Conservation (phyloP, 2,113 vertebrate genomes). For the Neotoma lepida region DNA sequence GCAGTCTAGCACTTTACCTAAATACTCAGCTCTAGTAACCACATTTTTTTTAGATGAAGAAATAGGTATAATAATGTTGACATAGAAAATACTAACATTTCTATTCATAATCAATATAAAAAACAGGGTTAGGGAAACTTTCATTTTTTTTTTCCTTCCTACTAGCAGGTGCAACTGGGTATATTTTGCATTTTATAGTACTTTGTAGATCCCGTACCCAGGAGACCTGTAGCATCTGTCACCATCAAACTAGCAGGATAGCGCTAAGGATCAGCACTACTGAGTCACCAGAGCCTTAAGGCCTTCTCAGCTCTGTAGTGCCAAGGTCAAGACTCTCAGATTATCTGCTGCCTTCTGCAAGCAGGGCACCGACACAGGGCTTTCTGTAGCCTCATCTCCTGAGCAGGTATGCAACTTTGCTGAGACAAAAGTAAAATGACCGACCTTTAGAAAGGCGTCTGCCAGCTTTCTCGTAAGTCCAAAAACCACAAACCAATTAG, state of each 20-base stretch:
- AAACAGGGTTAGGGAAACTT: background rate
- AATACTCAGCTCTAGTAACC: background rate
- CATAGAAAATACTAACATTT: constrained; percentile 1
- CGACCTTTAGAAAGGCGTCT: background rate
- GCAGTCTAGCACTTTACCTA: background rate
- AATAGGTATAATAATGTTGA: background rate
- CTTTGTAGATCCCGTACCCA: background rate
- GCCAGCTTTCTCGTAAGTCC: background rate
- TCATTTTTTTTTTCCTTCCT: background rate
- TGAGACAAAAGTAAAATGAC: background rate
- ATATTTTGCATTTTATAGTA: background rate
- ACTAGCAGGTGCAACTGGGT: background rate
- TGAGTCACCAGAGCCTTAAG: background rate
- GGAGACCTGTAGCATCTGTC: background rate
- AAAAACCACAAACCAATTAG: background rate
- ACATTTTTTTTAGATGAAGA: constrained; percentile 1
- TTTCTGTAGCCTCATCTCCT: background rate
- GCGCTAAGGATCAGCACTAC: background rate
- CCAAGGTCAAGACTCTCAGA: background rate
- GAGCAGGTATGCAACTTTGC: background rate
- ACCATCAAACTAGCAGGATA: background rate
- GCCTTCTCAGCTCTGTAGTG: background rate
- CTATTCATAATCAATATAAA: background rate
- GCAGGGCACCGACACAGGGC: background rate
- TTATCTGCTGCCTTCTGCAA: background rate